Conservation (phyloP, 2,113 vertebrate species). For the Glaucidium brasilianum region DNA sequence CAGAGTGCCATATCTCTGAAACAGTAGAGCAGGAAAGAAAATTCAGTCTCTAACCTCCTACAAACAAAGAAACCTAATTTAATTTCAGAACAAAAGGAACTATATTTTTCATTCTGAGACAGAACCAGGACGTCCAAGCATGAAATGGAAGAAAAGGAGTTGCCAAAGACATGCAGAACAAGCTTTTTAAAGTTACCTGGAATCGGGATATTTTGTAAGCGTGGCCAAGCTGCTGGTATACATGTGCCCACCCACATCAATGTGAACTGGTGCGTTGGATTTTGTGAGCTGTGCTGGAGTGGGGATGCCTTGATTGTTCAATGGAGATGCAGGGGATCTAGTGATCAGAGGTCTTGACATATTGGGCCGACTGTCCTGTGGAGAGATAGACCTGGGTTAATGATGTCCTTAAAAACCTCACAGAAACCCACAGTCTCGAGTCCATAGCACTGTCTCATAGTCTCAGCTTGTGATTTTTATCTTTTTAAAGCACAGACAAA, state of each 20-base stretch:
- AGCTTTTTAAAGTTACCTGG: slow-evolving; percentile 80
- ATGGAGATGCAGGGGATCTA: slow-evolving; percentile 95
- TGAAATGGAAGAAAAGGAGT: slow-evolving; percentile 9
- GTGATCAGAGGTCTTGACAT: slow-evolving; percentile 99
- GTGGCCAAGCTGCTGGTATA: slow-evolving; percentile 99
- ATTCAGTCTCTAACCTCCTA: not conserved
- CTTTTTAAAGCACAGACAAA: not conserved
- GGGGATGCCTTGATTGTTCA: slow-evolving; percentile 98
- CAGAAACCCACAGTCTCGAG: not conserved
- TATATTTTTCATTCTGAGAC: slow-evolving; percentile 10
- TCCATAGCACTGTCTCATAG: not conserved
- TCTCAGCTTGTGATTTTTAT: not conserved
- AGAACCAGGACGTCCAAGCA: not conserved
- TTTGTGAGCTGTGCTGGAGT: slow-evolving; percentile 98
- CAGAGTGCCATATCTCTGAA: not conserved
- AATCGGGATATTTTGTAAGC: slow-evolving; percentile 92
- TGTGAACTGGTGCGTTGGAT: slow-evolving; percentile 96
- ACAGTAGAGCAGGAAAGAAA: not conserved
- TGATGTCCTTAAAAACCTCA: slow-evolving; percentile 9
- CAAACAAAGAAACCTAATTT: slow-evolving; percentile 11
- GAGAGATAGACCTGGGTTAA: slow-evolving; percentile 75
- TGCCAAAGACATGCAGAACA: slow-evolving; percentile 58
- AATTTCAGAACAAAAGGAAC: slow-evolving; percentile 42
- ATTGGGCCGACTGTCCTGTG: slow-evolving; percentile 94
- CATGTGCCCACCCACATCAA: slow-evolving; percentile 98